phyloP scores from a whole-genome alignment of 2,888 invertebrate species.

The Ochropleura leucogaster region DNA sequence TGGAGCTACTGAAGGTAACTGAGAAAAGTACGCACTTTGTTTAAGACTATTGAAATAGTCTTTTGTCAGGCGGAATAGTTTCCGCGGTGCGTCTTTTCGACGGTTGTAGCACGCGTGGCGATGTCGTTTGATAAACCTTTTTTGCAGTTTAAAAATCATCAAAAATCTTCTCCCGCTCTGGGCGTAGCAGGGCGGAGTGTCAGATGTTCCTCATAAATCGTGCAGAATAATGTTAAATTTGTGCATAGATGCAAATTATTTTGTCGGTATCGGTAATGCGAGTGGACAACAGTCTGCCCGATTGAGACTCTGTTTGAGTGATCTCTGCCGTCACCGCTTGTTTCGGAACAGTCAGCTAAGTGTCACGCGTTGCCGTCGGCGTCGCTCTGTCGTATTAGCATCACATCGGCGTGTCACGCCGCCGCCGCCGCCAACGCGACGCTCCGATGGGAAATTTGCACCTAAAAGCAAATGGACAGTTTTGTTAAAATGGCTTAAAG shows the following conservation, averaged over 20 bases:
- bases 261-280: neutral
- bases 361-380: neutral
- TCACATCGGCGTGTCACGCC: constrained; percentile 9
- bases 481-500: constrained; percentile 34
- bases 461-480: constrained; percentile 47
- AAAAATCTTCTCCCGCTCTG: too few species aligned
- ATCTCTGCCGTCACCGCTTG: neutral
- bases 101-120: neutral
- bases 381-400: constrained; percentile 34
- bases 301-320: neutral
- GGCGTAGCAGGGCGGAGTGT: too few species aligned
- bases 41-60: too few species aligned
- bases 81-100: too few species aligned
- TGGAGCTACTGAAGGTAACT: too few species aligned
- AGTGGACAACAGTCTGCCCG: neutral
- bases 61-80: too few species aligned
- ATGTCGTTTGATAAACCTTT: too few species aligned
- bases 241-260: neutral
- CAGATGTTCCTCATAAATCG: neutral
- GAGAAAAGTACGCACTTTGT: too few species aligned
- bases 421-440: neutral
- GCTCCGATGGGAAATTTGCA: constrained; percentile 24
- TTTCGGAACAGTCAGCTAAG: constrained; percentile 8
- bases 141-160: too few species aligned
- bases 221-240: neutral